Conservation (phyloP, 2,888 invertebrate genomes). For the Sesia apiformis region DNA sequence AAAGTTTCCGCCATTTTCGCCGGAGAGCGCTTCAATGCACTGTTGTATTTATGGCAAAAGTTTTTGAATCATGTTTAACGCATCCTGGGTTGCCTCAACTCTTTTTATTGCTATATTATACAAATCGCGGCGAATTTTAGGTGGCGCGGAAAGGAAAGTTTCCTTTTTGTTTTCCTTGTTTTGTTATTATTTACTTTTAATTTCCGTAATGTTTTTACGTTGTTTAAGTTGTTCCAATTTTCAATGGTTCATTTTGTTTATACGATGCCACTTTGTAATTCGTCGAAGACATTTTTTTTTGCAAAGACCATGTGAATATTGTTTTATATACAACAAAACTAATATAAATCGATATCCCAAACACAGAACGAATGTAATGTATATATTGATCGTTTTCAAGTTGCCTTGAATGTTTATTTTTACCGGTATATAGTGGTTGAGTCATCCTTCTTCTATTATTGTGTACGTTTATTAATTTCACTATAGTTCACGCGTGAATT, state of each 20-base stretch:
- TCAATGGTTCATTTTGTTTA: conserved; percentile 14
- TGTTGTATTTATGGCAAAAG: conserved; percentile 8
- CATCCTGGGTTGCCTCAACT: conserved; percentile 17
- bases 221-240: conserved; percentile 35
- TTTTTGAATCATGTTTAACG: conserved; percentile 11
- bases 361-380: too few relatives aligned
- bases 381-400: too few relatives aligned
- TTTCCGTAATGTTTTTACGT: not conserved
- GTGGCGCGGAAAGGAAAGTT: not conserved
- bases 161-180: not conserved
- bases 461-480: too few relatives aligned
- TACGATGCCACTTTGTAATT: too few relatives aligned
- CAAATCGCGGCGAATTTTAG: conserved; percentile 9
- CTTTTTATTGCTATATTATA: conserved; percentile 25
- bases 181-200: not conserved
- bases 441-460: too few relatives aligned
- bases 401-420: too few relatives aligned
- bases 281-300: too few relatives aligned
- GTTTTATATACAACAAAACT: too few relatives aligned
- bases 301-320: too few relatives aligned
- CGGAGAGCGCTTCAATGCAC: conserved; percentile 7
- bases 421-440: too few relatives aligned
- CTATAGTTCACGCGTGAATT: too few relatives aligned
- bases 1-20: conserved; percentile 2
- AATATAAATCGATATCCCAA: too few relatives aligned